A percentile compares a stretch with the other conserved stretches of the same genome.
These are phyloP conservation scores for Tachysurus fulvidraco DNA, from an alignment of 2,113 vertebrate genomes.

Conservation along the genomic window DNA sequence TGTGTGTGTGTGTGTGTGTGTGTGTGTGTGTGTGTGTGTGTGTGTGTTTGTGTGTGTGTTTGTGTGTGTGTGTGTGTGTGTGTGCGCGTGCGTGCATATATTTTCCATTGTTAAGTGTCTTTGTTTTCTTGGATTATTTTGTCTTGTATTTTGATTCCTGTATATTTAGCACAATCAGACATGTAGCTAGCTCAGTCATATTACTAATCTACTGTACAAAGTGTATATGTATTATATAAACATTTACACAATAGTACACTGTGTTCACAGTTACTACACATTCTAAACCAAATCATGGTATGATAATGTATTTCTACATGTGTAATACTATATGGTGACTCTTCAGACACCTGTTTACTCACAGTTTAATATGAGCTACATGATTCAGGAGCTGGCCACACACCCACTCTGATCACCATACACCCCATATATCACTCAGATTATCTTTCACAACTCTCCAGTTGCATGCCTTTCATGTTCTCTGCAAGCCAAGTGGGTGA, in stretches of 20 bases:
- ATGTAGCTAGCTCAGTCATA: neutral
- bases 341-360: slow-evolving; percentile 29
- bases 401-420: slow-evolving; percentile 18
- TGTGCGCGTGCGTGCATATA: too few species aligned
- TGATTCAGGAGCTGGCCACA: slow-evolving; percentile 10
- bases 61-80: too few species aligned
- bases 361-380: slow-evolving; percentile 28
- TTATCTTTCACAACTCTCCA: slow-evolving; percentile 33
- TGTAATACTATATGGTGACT: neutral
- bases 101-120: neutral
- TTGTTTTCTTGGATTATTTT: neutral
- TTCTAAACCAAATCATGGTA: neutral
- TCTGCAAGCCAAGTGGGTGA: neutral
- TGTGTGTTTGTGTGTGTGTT: too few species aligned
- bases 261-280: neutral
- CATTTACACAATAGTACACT: neutral
- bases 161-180: neutral
- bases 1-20: slow-evolving; percentile 9
- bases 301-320: neutral
- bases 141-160: neutral
- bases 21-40: neutral
- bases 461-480: slow-evolving; percentile 3
- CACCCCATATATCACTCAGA: slow-evolving; percentile 7
- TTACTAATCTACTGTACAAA: neutral
- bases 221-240: neutral